Conservation (phyloP, 2,113 vertebrate genomes). For the Brachypteracias leptosomus region DNA sequence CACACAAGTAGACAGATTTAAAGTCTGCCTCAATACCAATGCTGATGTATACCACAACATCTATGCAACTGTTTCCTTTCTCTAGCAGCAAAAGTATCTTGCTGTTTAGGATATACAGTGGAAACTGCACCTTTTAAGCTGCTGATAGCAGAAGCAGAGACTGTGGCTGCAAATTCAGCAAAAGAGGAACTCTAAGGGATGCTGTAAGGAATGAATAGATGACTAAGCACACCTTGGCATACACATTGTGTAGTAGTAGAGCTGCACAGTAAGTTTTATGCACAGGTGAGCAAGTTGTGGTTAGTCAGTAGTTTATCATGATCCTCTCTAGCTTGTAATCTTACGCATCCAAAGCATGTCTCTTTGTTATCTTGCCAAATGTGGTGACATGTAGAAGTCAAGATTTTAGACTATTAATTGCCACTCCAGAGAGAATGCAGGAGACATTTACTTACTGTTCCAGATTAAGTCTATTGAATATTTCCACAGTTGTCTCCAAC, state of each 20-base stretch:
- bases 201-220: neutral
- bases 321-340: neutral
- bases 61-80: neutral
- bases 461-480: conserved; percentile 98
- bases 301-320: neutral
- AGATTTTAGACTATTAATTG: neutral
- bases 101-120: neutral
- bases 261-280: neutral
- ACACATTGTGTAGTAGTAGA: neutral
- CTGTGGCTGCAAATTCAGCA: neutral
- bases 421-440: neutral
- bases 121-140: neutral
- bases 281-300: neutral
- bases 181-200: neutral
- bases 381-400: neutral
- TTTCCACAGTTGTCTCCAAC: conserved; percentile 96
- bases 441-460: conserved; percentile 87
- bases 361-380: neutral
- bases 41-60: neutral
- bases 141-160: neutral
- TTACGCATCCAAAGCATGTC: neutral
- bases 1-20: neutral
- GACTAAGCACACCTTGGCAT: neutral
- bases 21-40: neutral
- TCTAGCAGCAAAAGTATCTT: neutral